These are phyloP conservation scores for human DNA, from an alignment of 2,113 vertebrate genomes.

Conservation along the genomic window GRCh38 chr20:47959501-47960000, in stretches of 20 bases:
- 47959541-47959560: background rate
- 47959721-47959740: background rate
- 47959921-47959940: no score
- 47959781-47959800: background rate
- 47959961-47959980: no score
- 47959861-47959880: background rate
- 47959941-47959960: no score
- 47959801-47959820: background rate
- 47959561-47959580: background rate
- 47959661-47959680: background rate
- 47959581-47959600: background rate
- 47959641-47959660: background rate
- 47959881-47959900: no score
- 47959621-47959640: rapidly evolving
- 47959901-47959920: no score
- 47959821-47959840: background rate
- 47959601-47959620: no score
- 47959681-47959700: background rate
- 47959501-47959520: background rate
- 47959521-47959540: background rate
- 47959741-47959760: background rate
- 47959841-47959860: background rate
- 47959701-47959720: background rate
- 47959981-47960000: no score
- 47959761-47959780: background rate